Conservation (phyloP, 2,888 invertebrate genomes). For the Podabrus alpinus region DNA sequence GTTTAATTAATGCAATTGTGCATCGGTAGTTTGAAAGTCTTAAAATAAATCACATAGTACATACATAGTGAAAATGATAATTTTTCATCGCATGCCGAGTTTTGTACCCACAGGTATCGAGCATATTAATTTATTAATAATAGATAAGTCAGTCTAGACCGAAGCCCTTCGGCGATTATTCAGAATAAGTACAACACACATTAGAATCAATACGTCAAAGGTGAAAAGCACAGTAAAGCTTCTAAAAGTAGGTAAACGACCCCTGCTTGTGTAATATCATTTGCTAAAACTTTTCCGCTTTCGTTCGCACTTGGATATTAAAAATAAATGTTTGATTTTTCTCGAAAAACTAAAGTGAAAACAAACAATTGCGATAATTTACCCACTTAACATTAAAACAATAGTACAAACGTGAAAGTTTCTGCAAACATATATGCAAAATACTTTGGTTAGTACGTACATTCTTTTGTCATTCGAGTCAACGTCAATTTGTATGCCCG, state of each 20-base stretch:
- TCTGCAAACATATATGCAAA: conserved; percentile 11
- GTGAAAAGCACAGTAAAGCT: not conserved
- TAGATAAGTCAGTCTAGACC: not conserved
- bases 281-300: not conserved
- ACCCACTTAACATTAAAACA: conserved; percentile 16
- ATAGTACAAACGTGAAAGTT: conserved; percentile 28
- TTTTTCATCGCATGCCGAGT: not conserved
- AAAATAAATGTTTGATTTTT: conserved; percentile 7
- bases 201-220: not conserved
- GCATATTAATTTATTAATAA: not conserved
- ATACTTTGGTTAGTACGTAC: not conserved
- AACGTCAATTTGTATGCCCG: conserved; percentile 15
- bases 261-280: not conserved
- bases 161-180: not conserved
- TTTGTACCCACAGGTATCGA: not conserved
- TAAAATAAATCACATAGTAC: too few relatives aligned
- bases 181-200: not conserved
- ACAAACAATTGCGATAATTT: conserved; percentile 22
- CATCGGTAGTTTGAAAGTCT: too few relatives aligned
- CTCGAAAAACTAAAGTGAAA: conserved; percentile 1
- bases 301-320: not conserved
- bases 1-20: too few relatives aligned
- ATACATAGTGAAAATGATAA: too few relatives aligned
- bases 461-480: conserved; percentile 18
- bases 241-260: not conserved